Base-by-base conservation (phyloP, 2,888 invertebrate genomes). In the Sussaba pulchella region DNA sequence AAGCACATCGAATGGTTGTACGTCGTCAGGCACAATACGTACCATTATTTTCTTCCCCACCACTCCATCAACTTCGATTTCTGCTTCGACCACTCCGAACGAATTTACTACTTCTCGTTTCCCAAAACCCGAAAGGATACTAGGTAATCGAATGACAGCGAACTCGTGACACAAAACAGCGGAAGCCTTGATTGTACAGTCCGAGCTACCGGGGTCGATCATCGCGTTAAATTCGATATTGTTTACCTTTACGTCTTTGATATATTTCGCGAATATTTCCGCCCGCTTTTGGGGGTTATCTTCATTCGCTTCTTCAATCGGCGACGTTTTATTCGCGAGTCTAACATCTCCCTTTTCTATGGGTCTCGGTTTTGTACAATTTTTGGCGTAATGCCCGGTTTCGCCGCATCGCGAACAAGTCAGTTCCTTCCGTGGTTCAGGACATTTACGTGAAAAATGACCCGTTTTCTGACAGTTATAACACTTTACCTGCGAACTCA, bases 11-110 rank as follows among this genome's bases (percentile, higher is more conserved):
- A 75, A 47, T 0, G 73, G 64, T 66, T 85, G 85, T 4, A 73
- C 82, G 19, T 84, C 61, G 54, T 87, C 85, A 12, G 84, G 84
- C 21, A 87, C 84, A 1, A 86, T 63, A 43, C 83, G 57, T 4
- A 86, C 19, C 9, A 70, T 36, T 5, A 87, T 78, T 10, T 80
- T 14, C 0, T 84, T 64, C 1, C 74, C 83, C 6, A 4, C 6
- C 2, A 81, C 80, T 10, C 70, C 78, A 66, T 85, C 86, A 0
- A 85, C 78, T 19, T 70, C 43, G 2, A 85, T 21, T 10, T 36
- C 54, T 43, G 54, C 84, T 0, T 31, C 14, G 8, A 83, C 41
- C 0, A 71, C 47, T 2, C 78, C 80, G 12, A 77, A 50, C 12
- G 83, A 82, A 4, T 69, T 66, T 0, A 77, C 73, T 0, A 69